phyloP scores from a whole-genome alignment of 2,113 vertebrate genomes.

The Cochlearius cochlearius region DNA sequence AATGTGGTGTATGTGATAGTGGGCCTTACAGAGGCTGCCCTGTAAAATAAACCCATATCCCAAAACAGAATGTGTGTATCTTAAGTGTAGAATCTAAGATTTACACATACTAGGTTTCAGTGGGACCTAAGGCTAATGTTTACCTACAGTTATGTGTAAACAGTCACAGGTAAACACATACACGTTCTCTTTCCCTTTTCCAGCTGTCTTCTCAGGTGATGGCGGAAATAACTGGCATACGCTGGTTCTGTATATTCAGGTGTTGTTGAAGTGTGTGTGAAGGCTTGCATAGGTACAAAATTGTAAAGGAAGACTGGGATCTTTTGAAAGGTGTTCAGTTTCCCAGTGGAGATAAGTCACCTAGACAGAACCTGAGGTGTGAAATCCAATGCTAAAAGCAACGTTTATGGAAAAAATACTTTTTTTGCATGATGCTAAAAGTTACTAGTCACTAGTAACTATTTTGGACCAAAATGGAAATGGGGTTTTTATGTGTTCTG shows the following conservation, averaged over 20 bases:
- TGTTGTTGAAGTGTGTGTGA: not conserved
- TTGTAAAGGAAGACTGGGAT: not conserved
- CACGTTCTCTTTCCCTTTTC: not conserved
- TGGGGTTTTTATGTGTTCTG: not conserved
- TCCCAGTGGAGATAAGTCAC: not conserved
- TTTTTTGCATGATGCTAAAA: not conserved
- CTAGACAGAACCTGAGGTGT: not conserved
- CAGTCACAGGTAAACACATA: not conserved
- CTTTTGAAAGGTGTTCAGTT: not conserved
- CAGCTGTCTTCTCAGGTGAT: not conserved
- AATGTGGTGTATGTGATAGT: fast-evolving
- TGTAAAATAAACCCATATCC: not conserved
- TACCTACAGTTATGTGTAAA: not conserved
- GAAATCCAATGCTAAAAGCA: not conserved
- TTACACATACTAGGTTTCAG: not conserved
- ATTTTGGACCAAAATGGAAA: not conserved
- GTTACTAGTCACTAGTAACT: not conserved
- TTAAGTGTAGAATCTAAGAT: not conserved
- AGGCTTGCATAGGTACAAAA: not conserved
- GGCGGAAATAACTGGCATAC: not conserved
- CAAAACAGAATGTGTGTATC: fast-evolving
- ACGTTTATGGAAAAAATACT: not conserved
- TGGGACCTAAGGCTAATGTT: not conserved
- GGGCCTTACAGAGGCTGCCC: not conserved
- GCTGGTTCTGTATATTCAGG: not conserved